Conservation (phyloP, 2,888 invertebrate species). For the Fragum fragum region DNA sequence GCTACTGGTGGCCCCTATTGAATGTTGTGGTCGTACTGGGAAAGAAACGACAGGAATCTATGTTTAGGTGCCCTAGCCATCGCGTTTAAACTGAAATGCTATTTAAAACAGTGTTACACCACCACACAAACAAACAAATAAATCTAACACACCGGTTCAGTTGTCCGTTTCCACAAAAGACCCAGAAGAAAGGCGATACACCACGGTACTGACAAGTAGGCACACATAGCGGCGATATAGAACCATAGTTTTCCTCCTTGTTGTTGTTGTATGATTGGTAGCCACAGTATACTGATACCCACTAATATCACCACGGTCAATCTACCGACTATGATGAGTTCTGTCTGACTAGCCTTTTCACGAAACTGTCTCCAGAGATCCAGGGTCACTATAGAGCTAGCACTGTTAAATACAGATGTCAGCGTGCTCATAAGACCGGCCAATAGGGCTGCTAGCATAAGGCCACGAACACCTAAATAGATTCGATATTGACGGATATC, state of each 20-base stretch:
- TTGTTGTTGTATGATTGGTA: constrained; percentile 88
- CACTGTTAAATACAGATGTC: constrained; percentile 89
- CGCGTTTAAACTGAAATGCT: no score
- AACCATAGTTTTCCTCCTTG: constrained; percentile 88
- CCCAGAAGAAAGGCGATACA: constrained; percentile 88
- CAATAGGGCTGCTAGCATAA: constrained; percentile 88
- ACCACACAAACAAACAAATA: no score
- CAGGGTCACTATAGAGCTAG: constrained; percentile 88
- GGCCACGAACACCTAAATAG: constrained; percentile 85
- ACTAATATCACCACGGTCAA: constrained; percentile 85
- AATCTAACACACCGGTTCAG: constrained; percentile 87
- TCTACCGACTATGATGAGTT: constrained; percentile 86
- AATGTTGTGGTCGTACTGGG: no score
- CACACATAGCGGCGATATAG: constrained; percentile 88
- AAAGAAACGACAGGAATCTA: no score
- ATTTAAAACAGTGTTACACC: no score
- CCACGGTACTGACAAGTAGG: constrained; percentile 88
- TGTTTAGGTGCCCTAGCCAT: no score
- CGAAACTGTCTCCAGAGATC: constrained; percentile 87
- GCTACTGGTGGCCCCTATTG: no score
- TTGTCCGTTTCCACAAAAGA: constrained; percentile 87
- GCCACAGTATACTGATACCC: constrained; percentile 86
- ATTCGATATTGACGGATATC: no score
- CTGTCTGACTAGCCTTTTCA: constrained; percentile 79
- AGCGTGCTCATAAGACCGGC: constrained; percentile 89